Evolutionary conservation across 2,888 invertebrate genomes (phyloP), one percentile per base, ranked within the genome.

Genomic region (Octodonta nipae): DNA sequence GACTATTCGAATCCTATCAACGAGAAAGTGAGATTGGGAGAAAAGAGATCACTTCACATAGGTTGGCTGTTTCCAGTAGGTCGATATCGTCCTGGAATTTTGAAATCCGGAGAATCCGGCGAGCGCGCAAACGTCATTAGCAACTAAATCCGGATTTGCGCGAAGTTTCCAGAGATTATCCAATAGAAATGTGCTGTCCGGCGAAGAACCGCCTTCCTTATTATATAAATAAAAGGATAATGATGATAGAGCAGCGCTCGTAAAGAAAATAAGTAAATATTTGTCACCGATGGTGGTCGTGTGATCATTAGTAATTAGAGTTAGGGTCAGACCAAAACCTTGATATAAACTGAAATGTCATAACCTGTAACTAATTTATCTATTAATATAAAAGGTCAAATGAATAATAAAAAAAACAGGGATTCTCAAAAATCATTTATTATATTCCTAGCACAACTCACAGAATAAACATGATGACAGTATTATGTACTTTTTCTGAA

Each of bases 91-190:
- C 45, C 55, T 52, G 53, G 55, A 51, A 46, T 50, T 46, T 26
- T 52, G 51, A 51, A 47, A 49, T 40, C 51, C 49, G 51, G 47
- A 43, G 38, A 34, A 26, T 30, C 36, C 35, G 38, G 42, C 51
- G 49, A 54, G 47, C 55, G 58, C 59, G 56, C 56, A 54, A 56
- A 54, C 56, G 54, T 58, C 54, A 53, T 56, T 54, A 57, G 51
- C 49, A 52, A 48, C 52, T 58, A 52, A 58, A 54, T 50, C 57
- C 54, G 61, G 61, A 62, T 62, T 62, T 62, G 61, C 53, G 58
- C 56, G 53, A 54, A 47, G 46, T 50, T 47, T 43, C 38, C 39
- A 41, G 47, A 59, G 62, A 62, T 62, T 62, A 62, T 62, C 62
- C 62, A 62, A 62, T 62, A 51, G 58, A 52, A 53, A 51, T 49